These are phyloP conservation scores for Prietella phreatophila DNA, from an alignment of 2,113 vertebrate species.

Conservation along the genomic window DNA sequence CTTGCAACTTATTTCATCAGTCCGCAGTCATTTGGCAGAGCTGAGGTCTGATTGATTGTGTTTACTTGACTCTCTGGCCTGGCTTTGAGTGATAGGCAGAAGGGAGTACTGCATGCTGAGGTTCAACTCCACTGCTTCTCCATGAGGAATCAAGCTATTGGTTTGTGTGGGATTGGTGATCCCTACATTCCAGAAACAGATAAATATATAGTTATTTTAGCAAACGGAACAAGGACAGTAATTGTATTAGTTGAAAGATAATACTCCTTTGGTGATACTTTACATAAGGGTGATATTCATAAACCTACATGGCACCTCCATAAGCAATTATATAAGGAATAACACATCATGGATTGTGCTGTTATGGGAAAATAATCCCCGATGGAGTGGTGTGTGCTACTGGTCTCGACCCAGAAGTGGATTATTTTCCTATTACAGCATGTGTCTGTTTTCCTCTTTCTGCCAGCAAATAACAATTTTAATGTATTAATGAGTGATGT, in stretches of 20 bases:
- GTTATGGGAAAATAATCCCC: background rate
- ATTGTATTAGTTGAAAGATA: background rate
- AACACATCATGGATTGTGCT: background rate
- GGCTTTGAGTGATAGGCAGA: constrained; percentile 61
- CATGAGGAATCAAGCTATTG: constrained; percentile 26
- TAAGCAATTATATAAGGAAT: background rate
- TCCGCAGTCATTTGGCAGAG: constrained; percentile 56
- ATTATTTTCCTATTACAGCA: background rate
- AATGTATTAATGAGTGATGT: background rate
- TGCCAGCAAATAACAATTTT: background rate
- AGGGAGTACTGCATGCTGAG: constrained; percentile 41
- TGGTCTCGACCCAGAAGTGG: background rate
- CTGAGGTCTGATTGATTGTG: constrained; percentile 65
- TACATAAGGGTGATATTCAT: background rate
- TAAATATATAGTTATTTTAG: background rate
- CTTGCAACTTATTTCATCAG: constrained; percentile 57
- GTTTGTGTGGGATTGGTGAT: background rate
- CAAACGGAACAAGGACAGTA: background rate
- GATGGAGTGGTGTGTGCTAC: background rate
- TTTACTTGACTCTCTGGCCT: constrained; percentile 58
- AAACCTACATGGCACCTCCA: background rate
- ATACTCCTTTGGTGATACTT: background rate
- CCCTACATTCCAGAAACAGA: background rate
- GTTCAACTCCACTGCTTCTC: constrained; percentile 29
- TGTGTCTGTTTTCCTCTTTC: background rate